A percentile compares a stretch with the other conserved stretches of the same genome.
These are phyloP conservation scores for Lophochroa leadbeateri DNA, from an alignment of 2,113 vertebrate genomes.

Conservation along the genomic window DNA sequence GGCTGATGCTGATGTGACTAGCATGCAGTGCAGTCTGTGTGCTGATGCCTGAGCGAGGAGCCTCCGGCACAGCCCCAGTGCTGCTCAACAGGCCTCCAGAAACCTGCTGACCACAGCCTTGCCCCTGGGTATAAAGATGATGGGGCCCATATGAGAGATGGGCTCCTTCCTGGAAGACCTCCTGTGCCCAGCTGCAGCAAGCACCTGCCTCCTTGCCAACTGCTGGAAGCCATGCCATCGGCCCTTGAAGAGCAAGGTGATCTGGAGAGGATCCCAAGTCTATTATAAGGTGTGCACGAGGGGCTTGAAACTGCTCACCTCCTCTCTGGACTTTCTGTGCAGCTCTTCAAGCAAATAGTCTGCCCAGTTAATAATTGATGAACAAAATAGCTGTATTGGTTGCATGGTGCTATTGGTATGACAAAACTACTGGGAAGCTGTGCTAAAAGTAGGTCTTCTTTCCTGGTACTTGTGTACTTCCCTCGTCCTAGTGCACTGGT, in stretches of 20 bases:
- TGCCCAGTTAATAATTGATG: constrained; percentile 51
- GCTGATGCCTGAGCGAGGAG: not conserved
- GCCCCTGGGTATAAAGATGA: not conserved
- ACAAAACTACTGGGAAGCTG: not conserved
- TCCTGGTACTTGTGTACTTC: not conserved
- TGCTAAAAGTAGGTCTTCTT: not conserved
- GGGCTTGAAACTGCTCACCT: not conserved
- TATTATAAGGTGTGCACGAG: not conserved
- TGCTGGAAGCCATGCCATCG: fast-evolving
- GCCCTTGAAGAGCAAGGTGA: not conserved
- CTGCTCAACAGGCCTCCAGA: not conserved
- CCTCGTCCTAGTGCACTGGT: not conserved
- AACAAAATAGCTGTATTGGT: constrained; percentile 1
- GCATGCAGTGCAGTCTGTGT: fast-evolving
- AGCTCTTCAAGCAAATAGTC: constrained; percentile 1
- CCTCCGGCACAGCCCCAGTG: not conserved
- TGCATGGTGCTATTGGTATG: not conserved
- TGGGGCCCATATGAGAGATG: not conserved
- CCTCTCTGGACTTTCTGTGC: constrained; percentile 8
- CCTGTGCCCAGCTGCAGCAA: fast-evolving
- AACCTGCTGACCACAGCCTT: not conserved
- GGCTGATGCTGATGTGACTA: not conserved
- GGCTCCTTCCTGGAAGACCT: not conserved
- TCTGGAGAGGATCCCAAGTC: not conserved
- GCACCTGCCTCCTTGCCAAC: not conserved